Percentiles rank a stretch among this genome's conserved stretches.
phyloP scores from a whole-genome alignment of 2,888 invertebrate genomes.

The Gortyna flavago region DNA sequence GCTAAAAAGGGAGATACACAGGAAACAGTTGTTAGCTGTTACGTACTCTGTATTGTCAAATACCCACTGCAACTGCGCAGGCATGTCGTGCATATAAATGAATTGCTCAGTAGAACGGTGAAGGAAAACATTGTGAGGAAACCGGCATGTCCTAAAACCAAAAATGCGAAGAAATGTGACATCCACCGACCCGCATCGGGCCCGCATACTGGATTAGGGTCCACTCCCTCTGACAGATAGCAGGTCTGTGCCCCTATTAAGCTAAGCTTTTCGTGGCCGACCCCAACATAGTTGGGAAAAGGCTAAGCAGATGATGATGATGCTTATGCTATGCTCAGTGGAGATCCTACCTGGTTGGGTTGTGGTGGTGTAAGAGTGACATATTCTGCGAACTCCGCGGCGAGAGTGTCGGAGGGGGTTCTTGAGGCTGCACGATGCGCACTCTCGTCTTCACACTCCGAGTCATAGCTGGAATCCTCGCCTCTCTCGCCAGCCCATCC shows the following conservation, averaged over 20 bases:
- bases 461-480: constrained; percentile 96
- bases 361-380: constrained; percentile 90
- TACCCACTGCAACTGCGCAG: constrained; percentile 18
- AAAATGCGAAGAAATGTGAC: not conserved
- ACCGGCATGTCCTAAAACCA: constrained; percentile 11
- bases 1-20: constrained; percentile 27
- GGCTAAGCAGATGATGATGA: not conserved
- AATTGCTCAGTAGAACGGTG: constrained; percentile 8
- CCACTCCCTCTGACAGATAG: not conserved
- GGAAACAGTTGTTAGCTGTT: constrained; percentile 45
- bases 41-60: constrained; percentile 32
- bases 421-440: constrained; percentile 94
- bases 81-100: constrained; percentile 28
- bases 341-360: constrained; percentile 80
- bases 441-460: constrained; percentile 93
- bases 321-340: not conserved
- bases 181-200: not conserved
- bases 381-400: constrained; percentile 96
- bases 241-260: not conserved
- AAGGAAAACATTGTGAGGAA: constrained; percentile 25
- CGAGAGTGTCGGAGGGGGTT: constrained; percentile 95
- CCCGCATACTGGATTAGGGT: not conserved
- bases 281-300: not conserved
- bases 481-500: constrained; percentile 89
- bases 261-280: too few relatives aligned